Conservation (phyloP, 2,113 vertebrate species). For the Cyphomyrus plagiostoma region DNA sequence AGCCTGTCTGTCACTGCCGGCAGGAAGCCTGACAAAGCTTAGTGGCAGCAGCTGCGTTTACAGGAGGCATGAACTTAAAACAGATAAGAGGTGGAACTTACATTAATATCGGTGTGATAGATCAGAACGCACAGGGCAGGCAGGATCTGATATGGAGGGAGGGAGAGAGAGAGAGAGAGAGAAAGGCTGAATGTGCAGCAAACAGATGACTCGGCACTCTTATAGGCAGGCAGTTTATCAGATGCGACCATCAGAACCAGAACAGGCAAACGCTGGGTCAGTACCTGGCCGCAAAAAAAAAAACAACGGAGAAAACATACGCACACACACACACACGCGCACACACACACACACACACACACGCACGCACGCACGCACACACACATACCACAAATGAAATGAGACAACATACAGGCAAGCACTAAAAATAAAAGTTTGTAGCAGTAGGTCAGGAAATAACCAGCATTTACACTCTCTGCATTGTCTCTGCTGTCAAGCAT, state of each 20-base stretch:
- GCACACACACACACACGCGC: too few relatives aligned
- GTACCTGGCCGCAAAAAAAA: not conserved
- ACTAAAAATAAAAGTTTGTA: not conserved
- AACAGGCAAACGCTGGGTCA: not conserved
- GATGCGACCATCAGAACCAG: not conserved
- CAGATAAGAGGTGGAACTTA: conserved; percentile 64
- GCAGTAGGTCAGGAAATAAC: not conserved
- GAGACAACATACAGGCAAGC: not conserved
- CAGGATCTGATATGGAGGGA: conserved; percentile 72
- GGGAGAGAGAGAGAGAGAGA: not conserved
- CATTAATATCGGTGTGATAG: conserved; percentile 97
- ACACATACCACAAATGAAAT: not conserved
- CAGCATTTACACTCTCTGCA: not conserved
- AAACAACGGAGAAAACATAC: not conserved
- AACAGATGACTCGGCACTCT: not conserved
- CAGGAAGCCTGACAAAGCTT: not conserved
- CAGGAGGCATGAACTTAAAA: not conserved
- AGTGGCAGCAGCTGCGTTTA: not conserved
- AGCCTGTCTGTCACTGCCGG: not conserved
- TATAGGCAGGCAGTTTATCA: not conserved
- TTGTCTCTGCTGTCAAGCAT: not conserved
- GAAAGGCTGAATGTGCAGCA: not conserved
- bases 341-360: too few relatives aligned
- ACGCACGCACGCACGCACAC: too few relatives aligned
- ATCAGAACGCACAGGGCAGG: conserved; percentile 96